Conservation (phyloP, 2,113 vertebrate species). For the Elaphurus davidianus region DNA sequence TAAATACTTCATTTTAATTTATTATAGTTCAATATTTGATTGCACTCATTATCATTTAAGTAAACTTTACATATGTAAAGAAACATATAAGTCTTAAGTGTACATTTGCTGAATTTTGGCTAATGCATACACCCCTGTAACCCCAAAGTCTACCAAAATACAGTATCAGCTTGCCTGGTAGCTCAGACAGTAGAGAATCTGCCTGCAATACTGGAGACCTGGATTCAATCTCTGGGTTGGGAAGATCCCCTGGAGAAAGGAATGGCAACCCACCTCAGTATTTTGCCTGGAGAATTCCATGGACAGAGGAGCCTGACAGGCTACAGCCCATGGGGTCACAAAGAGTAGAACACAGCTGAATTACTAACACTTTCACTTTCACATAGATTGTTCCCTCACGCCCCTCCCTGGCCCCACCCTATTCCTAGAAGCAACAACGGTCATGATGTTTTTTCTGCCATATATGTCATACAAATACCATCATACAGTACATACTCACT, state of each 20-base stretch:
- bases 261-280: not conserved
- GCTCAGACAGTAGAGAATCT: not conserved
- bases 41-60: not conserved
- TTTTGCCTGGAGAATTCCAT: not conserved
- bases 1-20: not conserved
- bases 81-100: not conserved
- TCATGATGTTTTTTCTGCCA: not conserved
- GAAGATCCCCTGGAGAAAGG: not conserved
- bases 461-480: not conserved
- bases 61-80: not conserved
- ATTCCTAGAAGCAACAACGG: not conserved
- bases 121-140: not conserved
- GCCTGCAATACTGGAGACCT: not conserved
- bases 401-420: accelerated
- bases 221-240: not conserved
- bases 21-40: not conserved
- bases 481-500: not conserved
- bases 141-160: not conserved
- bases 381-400: not conserved
- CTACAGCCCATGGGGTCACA: not conserved
- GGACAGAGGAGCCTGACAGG: not conserved
- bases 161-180: not conserved
- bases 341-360: not conserved
- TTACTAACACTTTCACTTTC: not conserved
- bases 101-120: not conserved